Evolutionary conservation across 2,797 vertebrate species (phyloP).

Genomic region (Oreonectes daqikongensis): DNA sequence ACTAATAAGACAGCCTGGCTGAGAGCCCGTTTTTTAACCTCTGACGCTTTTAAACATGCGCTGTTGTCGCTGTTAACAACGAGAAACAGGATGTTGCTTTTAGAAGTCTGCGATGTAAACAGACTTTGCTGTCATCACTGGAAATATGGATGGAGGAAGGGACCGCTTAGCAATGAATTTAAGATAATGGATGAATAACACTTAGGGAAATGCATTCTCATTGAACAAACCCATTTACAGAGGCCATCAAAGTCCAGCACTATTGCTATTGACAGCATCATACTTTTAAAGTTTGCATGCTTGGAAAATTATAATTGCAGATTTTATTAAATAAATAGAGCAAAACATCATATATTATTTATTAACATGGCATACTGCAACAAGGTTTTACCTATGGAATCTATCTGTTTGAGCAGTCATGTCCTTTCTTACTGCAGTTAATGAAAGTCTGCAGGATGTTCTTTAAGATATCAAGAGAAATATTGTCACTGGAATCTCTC

Average conservation of each 20-base stretch:
- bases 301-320: background rate
- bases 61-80: constrained; percentile 19
- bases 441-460: background rate
- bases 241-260: background rate
- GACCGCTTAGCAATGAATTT: background rate
- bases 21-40: background rate
- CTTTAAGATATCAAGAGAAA: background rate
- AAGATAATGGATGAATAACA: background rate
- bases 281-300: background rate
- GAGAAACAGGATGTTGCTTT: constrained; percentile 8
- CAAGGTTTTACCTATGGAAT: background rate
- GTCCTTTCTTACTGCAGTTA: background rate
- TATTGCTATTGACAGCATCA: background rate
- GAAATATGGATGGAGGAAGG: background rate
- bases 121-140: background rate
- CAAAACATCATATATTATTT: background rate
- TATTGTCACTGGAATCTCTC: constrained; percentile 8
- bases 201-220: background rate
- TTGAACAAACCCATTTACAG: background rate
- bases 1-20: constrained; percentile 13
- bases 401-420: constrained; percentile 10
- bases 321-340: background rate
- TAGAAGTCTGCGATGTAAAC: background rate
- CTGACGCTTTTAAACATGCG: background rate
- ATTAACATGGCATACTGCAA: background rate